Percentiles rank a stretch among this genome's conserved stretches.
These are phyloP conservation scores for Xylota segnis DNA, from an alignment of 2,888 invertebrate genomes.

Conservation along the genomic window DNA sequence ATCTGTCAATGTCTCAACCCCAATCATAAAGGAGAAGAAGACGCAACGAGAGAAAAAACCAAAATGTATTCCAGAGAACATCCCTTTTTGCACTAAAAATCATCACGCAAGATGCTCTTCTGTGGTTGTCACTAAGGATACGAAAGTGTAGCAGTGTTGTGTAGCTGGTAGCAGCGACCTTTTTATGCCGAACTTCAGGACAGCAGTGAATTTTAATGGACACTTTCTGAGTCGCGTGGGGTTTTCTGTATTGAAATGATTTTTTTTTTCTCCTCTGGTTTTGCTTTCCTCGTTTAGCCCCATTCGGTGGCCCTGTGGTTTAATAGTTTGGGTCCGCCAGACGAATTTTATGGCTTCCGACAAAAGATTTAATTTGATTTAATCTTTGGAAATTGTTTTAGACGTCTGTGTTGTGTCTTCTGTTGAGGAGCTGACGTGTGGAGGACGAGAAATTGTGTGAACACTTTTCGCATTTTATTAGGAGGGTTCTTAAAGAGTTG, in stretches of 20 bases:
- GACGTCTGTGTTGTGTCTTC: constrained; percentile 68
- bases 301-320: constrained; percentile 78
- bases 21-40: constrained; percentile 53
- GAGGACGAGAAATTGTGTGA: neutral
- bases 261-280: constrained; percentile 55
- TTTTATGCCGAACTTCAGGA: constrained; percentile 69
- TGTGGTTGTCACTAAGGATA: constrained; percentile 73
- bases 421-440: constrained; percentile 17
- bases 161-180: constrained; percentile 52
- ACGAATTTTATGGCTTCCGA: constrained; percentile 83
- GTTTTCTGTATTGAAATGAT: constrained; percentile 65
- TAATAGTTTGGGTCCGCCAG: constrained; percentile 80
- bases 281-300: neutral
- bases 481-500: neutral
- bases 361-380: constrained; percentile 84
- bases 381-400: constrained; percentile 76
- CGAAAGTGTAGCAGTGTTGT: constrained; percentile 53
- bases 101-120: constrained; percentile 76
- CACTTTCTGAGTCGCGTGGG: constrained; percentile 73
- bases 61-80: constrained; percentile 28
- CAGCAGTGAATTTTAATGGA: constrained; percentile 75
- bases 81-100: constrained; percentile 75
- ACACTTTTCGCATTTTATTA: neutral
- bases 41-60: constrained; percentile 5
- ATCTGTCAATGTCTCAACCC: constrained; percentile 77